phyloP scores from a whole-genome alignment of 2,888 invertebrate species.

The Acanthacorydalis orientalis region DNA sequence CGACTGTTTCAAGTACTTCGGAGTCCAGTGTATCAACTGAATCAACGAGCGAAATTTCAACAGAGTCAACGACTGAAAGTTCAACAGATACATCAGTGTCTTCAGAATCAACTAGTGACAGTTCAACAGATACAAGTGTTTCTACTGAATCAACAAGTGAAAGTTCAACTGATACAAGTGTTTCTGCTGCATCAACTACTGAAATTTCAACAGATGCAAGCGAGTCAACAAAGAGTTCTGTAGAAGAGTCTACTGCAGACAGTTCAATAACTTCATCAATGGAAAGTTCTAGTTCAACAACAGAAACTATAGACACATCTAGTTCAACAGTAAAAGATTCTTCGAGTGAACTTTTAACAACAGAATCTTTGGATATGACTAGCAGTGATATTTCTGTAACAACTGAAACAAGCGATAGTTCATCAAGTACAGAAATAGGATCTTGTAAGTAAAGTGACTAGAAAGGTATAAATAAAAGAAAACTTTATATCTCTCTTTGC shows the following conservation, averaged over 20 bases:
- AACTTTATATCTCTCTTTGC: no score
- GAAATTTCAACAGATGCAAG: slow-evolving; percentile 9
- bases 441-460: background rate
- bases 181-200: background rate
- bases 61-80: background rate
- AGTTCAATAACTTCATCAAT: slow-evolving; percentile 5
- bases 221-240: slow-evolving; percentile 4
- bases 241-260: slow-evolving; percentile 7
- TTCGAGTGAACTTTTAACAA: background rate
- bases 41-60: background rate
- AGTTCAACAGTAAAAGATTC: background rate
- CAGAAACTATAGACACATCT: slow-evolving; percentile 3
- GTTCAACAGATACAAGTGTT: slow-evolving; percentile 5
- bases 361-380: background rate
- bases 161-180: slow-evolving; percentile 5
- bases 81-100: background rate
- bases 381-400: slow-evolving; percentile 8
- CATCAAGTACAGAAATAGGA: slow-evolving; percentile 4
- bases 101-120: slow-evolving; percentile 5
- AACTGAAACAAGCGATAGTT: slow-evolving; percentile 4
- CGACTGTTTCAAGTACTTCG: background rate
- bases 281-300: slow-evolving; percentile 5
- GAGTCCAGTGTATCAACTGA: background rate
- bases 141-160: slow-evolving; percentile 6
- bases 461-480: no score